phyloP scores from a whole-genome alignment of 2,113 vertebrate genomes.

The Ptilorrhoa leucosticta region DNA sequence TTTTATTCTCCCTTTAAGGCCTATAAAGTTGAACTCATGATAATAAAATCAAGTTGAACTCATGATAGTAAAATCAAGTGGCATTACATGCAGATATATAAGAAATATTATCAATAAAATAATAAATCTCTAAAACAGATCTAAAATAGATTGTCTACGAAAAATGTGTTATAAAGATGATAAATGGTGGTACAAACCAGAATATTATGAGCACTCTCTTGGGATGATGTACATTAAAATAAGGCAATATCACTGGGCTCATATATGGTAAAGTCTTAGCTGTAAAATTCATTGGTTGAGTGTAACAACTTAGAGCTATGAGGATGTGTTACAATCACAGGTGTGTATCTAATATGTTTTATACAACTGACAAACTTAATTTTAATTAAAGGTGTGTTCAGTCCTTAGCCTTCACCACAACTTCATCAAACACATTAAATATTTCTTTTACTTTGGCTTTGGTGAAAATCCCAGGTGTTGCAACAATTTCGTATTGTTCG shows the following conservation, averaged over 20 bases:
- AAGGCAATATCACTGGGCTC: not conserved
- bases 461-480: not conserved
- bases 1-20: constrained; percentile 46
- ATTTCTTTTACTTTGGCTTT: not conserved
- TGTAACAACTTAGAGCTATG: not conserved
- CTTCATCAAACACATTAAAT: not conserved
- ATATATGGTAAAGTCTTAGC: not conserved
- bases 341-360: not conserved
- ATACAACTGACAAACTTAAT: not conserved
- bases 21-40: constrained; percentile 26
- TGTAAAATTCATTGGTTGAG: not conserved
- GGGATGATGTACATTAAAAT: not conserved
- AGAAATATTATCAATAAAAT: constrained; percentile 25
- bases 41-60: constrained; percentile 25
- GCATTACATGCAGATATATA: not conserved
- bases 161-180: not conserved
- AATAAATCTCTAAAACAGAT: not conserved
- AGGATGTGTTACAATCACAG: not conserved
- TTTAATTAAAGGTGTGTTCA: not conserved
- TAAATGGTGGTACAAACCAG: not conserved
- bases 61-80: not conserved
- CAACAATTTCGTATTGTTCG: not conserved
- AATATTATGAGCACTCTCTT: not conserved
- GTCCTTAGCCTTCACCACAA: not conserved
- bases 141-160: constrained; percentile 25